phyloP scores from a whole-genome alignment of 1,140 invertebrate species.

The Drosophila tropicalis region DNA sequence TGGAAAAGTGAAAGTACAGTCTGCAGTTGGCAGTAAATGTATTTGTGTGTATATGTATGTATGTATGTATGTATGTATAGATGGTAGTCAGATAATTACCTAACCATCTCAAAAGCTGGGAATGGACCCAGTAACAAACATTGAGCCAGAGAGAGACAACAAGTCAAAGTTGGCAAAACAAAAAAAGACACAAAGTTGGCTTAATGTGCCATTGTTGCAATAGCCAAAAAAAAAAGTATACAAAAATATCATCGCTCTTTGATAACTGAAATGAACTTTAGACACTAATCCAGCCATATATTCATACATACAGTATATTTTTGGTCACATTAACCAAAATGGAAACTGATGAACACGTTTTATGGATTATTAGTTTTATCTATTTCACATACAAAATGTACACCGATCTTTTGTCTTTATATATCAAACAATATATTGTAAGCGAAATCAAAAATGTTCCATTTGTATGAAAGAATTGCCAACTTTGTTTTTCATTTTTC shows the following conservation, averaged over 20 bases:
- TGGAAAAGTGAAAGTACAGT: slow-evolving; percentile 71
- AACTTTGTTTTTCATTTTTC: no score
- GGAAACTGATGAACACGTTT: slow-evolving; percentile 68
- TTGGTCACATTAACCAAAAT: slow-evolving; percentile 31
- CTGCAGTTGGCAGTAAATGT: background rate
- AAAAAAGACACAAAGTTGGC: slow-evolving; percentile 22
- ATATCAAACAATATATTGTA: background rate
- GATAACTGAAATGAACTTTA: slow-evolving; percentile 47
- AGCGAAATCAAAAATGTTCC: background rate
- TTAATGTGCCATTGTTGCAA: slow-evolving; percentile 77
- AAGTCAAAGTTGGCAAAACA: slow-evolving; percentile 34
- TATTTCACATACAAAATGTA: slow-evolving; percentile 23
- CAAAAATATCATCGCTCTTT: slow-evolving; percentile 32
- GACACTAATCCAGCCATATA: slow-evolving; percentile 20
- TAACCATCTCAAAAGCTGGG: slow-evolving; percentile 62
- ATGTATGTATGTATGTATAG: background rate
- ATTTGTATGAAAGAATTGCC: background rate
- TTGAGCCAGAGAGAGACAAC: slow-evolving; percentile 1
- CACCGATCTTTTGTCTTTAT: slow-evolving; percentile 40
- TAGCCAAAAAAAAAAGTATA: slow-evolving; percentile 19
- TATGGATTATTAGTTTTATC: slow-evolving; percentile 50
- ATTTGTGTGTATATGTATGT: background rate
- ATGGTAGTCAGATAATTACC: slow-evolving; percentile 55
- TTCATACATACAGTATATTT: background rate
- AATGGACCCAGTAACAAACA: slow-evolving; percentile 56